Conservation (phyloP, 2,888 invertebrate species). For the Drosophila tanythrix region DNA sequence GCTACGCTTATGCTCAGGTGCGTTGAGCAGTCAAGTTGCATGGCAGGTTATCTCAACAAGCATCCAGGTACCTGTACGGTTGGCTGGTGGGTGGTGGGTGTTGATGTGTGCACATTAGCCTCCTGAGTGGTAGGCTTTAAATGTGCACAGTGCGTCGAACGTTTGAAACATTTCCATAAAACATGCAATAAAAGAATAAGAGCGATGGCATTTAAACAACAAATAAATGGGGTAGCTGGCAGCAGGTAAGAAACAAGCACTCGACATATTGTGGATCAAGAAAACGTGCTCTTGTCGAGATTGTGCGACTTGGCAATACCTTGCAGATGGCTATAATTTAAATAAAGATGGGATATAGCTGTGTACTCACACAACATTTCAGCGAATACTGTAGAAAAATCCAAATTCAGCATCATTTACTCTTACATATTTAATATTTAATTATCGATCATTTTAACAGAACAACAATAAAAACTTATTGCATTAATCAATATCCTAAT, state of each 20-base stretch:
- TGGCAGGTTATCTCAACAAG: slow-evolving; percentile 9
- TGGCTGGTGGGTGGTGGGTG: neutral
- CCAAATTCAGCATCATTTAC: neutral
- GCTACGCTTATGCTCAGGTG: slow-evolving; percentile 51
- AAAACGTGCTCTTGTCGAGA: neutral
- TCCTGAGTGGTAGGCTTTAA: slow-evolving; percentile 61
- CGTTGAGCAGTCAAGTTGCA: slow-evolving; percentile 49
- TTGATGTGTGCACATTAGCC: slow-evolving; percentile 7
- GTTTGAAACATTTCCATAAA: slow-evolving; percentile 78
- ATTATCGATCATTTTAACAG: neutral
- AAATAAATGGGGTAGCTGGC: neutral
- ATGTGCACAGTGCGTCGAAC: slow-evolving; percentile 69
- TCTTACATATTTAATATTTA: neutral
- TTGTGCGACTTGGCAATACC: neutral
- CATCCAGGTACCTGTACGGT: neutral
- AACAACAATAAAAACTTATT: neutral
- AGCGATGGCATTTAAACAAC: slow-evolving; percentile 21
- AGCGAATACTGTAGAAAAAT: neutral
- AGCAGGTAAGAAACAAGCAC: slow-evolving; percentile 14
- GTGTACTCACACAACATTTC: too few species aligned
- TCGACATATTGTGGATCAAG: slow-evolving; percentile 42
- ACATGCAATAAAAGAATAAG: slow-evolving; percentile 77
- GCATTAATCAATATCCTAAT: neutral
- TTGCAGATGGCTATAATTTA: neutral
- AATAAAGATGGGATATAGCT: neutral